phyloP scores from a whole-genome alignment of 2,113 vertebrate genomes.

The Atherinomorus stipes region DNA sequence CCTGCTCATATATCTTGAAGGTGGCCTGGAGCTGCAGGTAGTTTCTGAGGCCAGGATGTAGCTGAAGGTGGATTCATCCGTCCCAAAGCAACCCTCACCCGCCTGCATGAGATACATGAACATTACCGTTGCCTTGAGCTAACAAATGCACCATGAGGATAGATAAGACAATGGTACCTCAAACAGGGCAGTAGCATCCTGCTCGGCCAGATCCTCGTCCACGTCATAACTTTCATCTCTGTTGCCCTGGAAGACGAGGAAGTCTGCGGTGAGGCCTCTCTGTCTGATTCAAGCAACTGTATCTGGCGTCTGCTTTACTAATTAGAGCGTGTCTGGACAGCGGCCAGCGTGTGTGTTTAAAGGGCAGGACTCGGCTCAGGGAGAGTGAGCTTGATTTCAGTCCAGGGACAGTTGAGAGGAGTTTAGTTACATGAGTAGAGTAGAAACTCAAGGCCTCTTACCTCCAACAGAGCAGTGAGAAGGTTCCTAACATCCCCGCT shows the following conservation, averaged over 20 bases:
- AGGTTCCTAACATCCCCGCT: constrained; percentile 84
- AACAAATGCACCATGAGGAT: neutral
- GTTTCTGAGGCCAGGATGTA: constrained; percentile 81
- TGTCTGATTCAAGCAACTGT: constrained; percentile 29
- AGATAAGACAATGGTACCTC: constrained; percentile 65
- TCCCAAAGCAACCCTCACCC: constrained; percentile 82
- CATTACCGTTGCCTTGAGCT: neutral
- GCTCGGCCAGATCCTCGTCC: constrained; percentile 81
- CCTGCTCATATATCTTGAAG: constrained; percentile 85
- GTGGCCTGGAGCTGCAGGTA: constrained; percentile 85
- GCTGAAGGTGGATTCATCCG: constrained; percentile 86
- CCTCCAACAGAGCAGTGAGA: constrained; percentile 80
- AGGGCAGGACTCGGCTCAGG: constrained; percentile 15
- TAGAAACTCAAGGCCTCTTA: constrained; percentile 39
- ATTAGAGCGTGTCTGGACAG: constrained; percentile 18
- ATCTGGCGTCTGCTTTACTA: constrained; percentile 41
- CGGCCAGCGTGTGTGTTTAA: constrained; percentile 27
- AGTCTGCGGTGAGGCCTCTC: constrained; percentile 26
- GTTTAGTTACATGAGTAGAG: constrained; percentile 36
- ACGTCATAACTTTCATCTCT: constrained; percentile 83
- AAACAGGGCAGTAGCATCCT: constrained; percentile 78
- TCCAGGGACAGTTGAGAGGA: constrained; percentile 7
- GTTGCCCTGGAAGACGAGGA: constrained; percentile 69
- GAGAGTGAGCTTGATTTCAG: constrained; percentile 63
- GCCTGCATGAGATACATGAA: constrained; percentile 62